phyloP scores from a whole-genome alignment of 2,888 invertebrate genomes.

The Mylabris sibirica region DNA sequence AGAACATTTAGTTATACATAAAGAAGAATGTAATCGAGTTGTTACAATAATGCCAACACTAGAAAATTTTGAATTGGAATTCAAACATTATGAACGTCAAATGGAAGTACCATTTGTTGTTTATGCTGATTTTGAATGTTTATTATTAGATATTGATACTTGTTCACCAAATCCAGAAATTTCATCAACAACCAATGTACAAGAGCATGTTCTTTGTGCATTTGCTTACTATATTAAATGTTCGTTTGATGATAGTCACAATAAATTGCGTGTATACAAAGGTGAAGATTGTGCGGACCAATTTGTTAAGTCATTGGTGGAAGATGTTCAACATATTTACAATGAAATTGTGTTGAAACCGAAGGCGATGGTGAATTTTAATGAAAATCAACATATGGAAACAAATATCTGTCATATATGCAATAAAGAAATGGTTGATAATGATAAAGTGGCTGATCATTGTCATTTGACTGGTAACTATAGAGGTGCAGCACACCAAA shows the following conservation, averaged over 20 bases:
- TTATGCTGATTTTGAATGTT: constrained; percentile 35
- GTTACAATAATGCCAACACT: too few relatives aligned
- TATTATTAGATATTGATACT: constrained; percentile 3
- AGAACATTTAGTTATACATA: too few relatives aligned
- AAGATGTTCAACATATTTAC: not conserved
- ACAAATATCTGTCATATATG: too few relatives aligned
- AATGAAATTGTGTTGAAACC: not conserved
- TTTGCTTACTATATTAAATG: constrained; percentile 41
- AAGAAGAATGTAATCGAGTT: too few relatives aligned
- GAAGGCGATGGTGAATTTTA: not conserved
- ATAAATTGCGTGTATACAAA: constrained; percentile 28
- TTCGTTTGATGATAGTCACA: constrained; percentile 32
- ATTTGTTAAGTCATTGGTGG: constrained; percentile 18
- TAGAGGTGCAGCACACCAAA: constrained; percentile 8
- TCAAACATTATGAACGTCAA: constrained; percentile 27
- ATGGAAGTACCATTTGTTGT: constrained; percentile 29
- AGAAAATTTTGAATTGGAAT: constrained; percentile 14
- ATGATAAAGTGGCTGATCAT: not conserved
- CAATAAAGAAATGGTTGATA: not conserved
- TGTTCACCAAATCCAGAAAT: not conserved
- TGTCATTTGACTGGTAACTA: constrained; percentile 17
- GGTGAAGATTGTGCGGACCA: constrained; percentile 27
- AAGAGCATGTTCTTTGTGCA: constrained; percentile 35
- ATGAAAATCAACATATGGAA: not conserved
- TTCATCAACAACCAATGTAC: not conserved